phyloP scores from a whole-genome alignment of 2,113 vertebrate species.

The Erythrocercus mccallii region DNA sequence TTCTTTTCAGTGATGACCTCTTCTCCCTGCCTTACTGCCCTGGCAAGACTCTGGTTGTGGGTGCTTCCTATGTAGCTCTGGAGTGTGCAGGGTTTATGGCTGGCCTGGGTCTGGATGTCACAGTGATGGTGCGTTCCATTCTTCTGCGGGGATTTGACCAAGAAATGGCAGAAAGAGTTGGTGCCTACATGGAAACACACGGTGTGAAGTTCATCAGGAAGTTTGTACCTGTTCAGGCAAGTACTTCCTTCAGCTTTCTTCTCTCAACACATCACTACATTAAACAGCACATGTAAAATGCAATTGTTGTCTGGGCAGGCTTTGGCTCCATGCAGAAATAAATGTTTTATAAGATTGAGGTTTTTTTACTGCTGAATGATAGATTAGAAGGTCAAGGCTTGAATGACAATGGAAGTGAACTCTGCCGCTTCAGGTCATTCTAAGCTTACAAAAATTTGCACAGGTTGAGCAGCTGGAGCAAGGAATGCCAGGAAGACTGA shows the following conservation, averaged over 20 bases:
- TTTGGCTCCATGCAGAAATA: not conserved
- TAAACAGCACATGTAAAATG: not conserved
- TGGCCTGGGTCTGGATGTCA: conserved; percentile 89
- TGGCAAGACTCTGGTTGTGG: conserved; percentile 90
- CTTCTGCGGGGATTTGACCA: conserved; percentile 94
- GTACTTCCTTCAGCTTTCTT: not conserved
- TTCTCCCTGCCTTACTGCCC: conserved; percentile 93
- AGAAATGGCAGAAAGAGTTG: conserved; percentile 91
- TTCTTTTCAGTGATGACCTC: conserved; percentile 86
- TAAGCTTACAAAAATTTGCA: not conserved
- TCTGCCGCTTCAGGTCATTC: not conserved
- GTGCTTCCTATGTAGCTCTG: conserved; percentile 91
- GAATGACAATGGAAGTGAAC: not conserved
- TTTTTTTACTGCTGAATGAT: not conserved
- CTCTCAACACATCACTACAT: not conserved
- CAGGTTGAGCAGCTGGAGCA: conserved; percentile 88
- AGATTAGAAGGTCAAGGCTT: not conserved
- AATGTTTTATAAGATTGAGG: not conserved
- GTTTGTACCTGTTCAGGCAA: conserved; percentile 83
- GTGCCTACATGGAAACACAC: conserved; percentile 86
- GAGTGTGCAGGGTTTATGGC: conserved; percentile 96
- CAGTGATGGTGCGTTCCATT: conserved; percentile 92
- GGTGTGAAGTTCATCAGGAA: conserved; percentile 88
- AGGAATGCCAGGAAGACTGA: conserved; percentile 87
- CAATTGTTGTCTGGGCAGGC: not conserved